Percentiles rank a stretch among this genome's conserved stretches.
These are phyloP conservation scores for Drosophila neonasuta DNA, from an alignment of 2,888 invertebrate genomes.

Conservation along the genomic window DNA sequence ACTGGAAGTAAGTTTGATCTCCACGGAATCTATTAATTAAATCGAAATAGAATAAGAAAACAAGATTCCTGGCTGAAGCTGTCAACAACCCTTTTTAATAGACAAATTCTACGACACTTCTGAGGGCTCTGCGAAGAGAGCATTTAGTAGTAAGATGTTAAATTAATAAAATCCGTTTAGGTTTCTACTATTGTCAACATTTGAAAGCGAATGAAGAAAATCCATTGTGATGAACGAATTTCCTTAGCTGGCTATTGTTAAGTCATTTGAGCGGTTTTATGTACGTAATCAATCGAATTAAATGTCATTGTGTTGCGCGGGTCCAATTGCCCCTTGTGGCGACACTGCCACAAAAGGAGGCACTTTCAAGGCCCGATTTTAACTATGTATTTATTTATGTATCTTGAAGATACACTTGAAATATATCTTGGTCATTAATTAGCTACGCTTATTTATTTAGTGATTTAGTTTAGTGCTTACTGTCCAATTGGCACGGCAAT, in stretches of 20 bases:
- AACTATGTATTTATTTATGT: not conserved
- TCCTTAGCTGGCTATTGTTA: conserved; percentile 55
- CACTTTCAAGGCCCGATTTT: conserved; percentile 43
- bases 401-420: conserved; percentile 8
- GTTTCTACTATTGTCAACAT: conserved; percentile 46
- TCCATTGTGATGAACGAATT: conserved; percentile 49
- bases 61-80: conserved; percentile 1
- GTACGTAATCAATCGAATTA: conserved; percentile 44
- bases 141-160: conserved; percentile 19
- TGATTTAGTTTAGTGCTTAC: conserved; percentile 82
- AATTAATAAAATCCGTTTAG: conserved; percentile 63
- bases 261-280: conserved; percentile 46
- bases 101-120: not conserved
- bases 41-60: not conserved
- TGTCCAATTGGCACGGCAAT: conserved; percentile 90
- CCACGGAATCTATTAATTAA: not conserved
- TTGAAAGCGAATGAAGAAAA: conserved; percentile 33
- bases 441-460: not conserved
- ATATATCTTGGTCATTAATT: not conserved
- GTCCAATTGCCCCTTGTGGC: conserved; percentile 46
- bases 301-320: conserved; percentile 55
- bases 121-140: not conserved
- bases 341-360: conserved; percentile 32
- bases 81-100: conserved; percentile 52
- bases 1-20: no score